Evolutionary conservation across 2,113 vertebrate species (phyloP).

Genomic region (Nibea albiflora): DNA sequence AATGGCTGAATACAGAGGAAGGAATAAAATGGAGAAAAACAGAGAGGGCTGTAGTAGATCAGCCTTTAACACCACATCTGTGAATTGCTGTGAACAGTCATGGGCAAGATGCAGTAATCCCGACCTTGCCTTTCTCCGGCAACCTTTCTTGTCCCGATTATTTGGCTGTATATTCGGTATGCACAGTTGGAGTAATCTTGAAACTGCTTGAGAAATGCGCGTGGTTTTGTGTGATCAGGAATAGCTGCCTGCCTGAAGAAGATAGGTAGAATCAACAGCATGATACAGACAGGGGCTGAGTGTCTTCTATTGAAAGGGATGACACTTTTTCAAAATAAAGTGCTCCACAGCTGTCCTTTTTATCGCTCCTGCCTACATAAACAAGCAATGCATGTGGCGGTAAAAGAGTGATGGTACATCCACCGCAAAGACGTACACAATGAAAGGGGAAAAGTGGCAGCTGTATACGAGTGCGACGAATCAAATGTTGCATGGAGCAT

Average conservation of each 20-base stretch:
- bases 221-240: slow-evolving; percentile 27
- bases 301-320: slow-evolving; percentile 68
- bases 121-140: background rate
- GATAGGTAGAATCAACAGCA: slow-evolving; percentile 61
- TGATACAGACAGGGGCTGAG: slow-evolving; percentile 62
- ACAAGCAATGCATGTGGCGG: slow-evolving; percentile 65
- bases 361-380: slow-evolving; percentile 71
- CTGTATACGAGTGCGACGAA: slow-evolving; percentile 76
- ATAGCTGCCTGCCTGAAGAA: slow-evolving; percentile 45
- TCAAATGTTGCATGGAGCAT: slow-evolving; percentile 69
- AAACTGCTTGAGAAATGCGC: slow-evolving; percentile 10
- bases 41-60: slow-evolving; percentile 14
- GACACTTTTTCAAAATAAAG: slow-evolving; percentile 76
- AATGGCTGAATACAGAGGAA: slow-evolving; percentile 34
- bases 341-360: slow-evolving; percentile 82
- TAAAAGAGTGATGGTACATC: slow-evolving; percentile 76
- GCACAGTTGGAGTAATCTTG: slow-evolving; percentile 11
- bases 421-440: slow-evolving; percentile 68
- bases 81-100: slow-evolving; percentile 58
- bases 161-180: slow-evolving; percentile 4
- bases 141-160: slow-evolving; percentile 7
- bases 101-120: slow-evolving; percentile 12
- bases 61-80: slow-evolving; percentile 47
- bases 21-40: background rate
- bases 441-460: slow-evolving; percentile 78